Percentiles rank a stretch among this genome's conserved stretches.
Evolutionary conservation across 2,888 invertebrate genomes (phyloP).

Genomic region (Tineola bisselliella): DNA sequence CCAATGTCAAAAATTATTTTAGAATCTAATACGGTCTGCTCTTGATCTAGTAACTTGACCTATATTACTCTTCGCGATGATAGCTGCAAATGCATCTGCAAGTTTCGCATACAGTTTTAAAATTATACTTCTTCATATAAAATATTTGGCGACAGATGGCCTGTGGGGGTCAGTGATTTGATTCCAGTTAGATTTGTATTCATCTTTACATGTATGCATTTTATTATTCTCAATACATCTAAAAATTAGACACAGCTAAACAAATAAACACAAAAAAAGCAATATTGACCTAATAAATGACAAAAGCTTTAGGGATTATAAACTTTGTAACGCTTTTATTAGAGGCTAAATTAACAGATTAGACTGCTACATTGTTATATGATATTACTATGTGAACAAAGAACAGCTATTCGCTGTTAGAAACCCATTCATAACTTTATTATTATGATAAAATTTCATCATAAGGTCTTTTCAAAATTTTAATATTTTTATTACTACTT

Average conservation of each 20-base stretch:
- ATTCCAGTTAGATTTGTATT: too few species aligned
- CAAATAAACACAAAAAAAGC: too few species aligned
- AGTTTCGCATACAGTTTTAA: too few species aligned
- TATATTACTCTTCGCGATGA: conserved; percentile 16
- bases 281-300: not conserved
- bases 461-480: not conserved
- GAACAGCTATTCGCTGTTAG: not conserved
- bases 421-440: not conserved
- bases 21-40: conserved; percentile 19
- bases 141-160: too few species aligned
- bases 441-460: not conserved
- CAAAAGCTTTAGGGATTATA: not conserved
- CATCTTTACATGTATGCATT: too few species aligned
- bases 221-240: too few species aligned
- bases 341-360: not conserved
- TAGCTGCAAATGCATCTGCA: too few species aligned
- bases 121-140: too few species aligned
- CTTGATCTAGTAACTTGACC: conserved; percentile 39
- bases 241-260: too few species aligned
- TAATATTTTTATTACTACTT: not conserved
- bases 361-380: not conserved
- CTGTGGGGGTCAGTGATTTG: too few species aligned
- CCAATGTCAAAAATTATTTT: conserved; percentile 1
- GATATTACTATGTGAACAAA: not conserved
- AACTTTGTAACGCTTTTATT: not conserved